Evolutionary conservation across 2,113 vertebrate genomes (phyloP).

Genomic region (Malurus alboscapulatus): DNA sequence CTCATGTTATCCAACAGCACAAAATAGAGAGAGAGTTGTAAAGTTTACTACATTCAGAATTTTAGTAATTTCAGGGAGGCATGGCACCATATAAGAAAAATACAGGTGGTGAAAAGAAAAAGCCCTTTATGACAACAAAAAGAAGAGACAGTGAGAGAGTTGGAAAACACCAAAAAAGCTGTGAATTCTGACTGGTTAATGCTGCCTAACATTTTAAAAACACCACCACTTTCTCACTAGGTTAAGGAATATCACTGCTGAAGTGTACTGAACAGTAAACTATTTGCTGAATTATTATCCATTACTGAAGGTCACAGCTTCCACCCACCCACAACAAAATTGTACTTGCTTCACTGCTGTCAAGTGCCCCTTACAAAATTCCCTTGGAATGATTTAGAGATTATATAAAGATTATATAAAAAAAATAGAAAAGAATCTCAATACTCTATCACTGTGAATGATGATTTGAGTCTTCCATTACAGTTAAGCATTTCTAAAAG

Average conservation of each 20-base stretch:
- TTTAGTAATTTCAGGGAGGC: background rate
- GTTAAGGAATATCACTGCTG: background rate
- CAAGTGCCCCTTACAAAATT: background rate
- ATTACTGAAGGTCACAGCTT: conserved; percentile 12
- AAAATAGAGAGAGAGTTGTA: background rate
- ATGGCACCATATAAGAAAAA: background rate
- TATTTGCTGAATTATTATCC: background rate
- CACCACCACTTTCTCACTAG: background rate
- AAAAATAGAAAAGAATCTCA: background rate
- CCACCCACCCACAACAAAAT: conserved; percentile 2
- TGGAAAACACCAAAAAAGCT: background rate
- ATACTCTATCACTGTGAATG: background rate
- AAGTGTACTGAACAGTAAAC: background rate
- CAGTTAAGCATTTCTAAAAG: conserved; percentile 10
- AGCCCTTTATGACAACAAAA: background rate
- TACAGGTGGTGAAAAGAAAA: background rate
- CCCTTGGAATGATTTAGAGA: background rate
- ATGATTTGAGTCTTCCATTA: conserved; percentile 30
- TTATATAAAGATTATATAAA: background rate
- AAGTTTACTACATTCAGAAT: background rate
- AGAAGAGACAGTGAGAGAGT: background rate
- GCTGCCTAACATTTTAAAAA: background rate
- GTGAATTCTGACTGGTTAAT: background rate
- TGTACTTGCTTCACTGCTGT: background rate
- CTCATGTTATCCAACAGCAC: background rate